Evolutionary conservation across 2,888 invertebrate species (phyloP), one percentile per base, ranked within the genome.

Genomic region (Chymomyza caudatula): DNA sequence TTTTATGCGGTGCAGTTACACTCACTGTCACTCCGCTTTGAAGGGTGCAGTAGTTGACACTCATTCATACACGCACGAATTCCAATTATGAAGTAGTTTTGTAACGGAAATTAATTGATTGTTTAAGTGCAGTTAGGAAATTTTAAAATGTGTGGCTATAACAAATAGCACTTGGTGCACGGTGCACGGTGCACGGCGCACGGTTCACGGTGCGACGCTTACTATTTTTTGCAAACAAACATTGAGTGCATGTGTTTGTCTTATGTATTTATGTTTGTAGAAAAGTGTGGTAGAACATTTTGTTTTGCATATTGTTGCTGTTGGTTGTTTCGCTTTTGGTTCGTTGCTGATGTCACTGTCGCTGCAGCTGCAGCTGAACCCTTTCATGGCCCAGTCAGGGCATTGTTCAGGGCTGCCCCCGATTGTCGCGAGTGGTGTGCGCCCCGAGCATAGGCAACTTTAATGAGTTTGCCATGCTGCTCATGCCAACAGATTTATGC

Each of bases 361-460:
- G 62, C 19, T 53, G 51, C 54, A 25, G 60, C 17, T 59, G 58
- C 49, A 19, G 25, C 29, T 59, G 6, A 37, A 37, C 29, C 29
- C 29, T 11, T 37, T 37, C 29, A 47, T 65, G 53, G 43, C 60
- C 17, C 60, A 49, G 44, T 52, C 23, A 63, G 53, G 69, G 71
- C 70, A 76, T 80, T 80, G 78, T 83, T 67, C 65, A 71, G 78
- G 79, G 75, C 79, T 77, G 73, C 79, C 79, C 82, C 71, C 83
- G 85, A 82, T 85, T 85, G 80, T 84, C 77, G 76, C 69, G 49
- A 15, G 58, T 73, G 86, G 86, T 76, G 76, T 85, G 77, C 81
- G 85, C 87, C 80, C 75, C 73, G 65, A 74, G 87, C 85, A 69
- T 80, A 86, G 87, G 79, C 82, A 86, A 82, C 68, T 80, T 85